Conservation (phyloP, 2,888 invertebrate species). For the Zelleria hepariella region DNA sequence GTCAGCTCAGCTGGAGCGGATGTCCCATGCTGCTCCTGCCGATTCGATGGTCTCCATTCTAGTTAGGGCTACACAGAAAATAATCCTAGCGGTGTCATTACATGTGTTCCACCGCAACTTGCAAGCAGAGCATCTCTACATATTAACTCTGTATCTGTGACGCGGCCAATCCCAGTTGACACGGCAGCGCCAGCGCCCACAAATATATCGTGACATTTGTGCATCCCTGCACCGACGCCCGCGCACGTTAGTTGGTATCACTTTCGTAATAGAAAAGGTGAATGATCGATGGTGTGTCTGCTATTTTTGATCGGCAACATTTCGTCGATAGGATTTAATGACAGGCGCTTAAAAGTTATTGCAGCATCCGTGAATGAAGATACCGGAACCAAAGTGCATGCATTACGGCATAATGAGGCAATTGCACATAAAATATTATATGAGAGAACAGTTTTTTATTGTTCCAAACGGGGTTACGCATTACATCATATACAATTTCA, state of each 20-base stretch:
- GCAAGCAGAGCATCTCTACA: not conserved
- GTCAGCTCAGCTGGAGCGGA: no score
- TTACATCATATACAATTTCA: not conserved
- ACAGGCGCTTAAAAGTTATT: not conserved
- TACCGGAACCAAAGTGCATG: not conserved
- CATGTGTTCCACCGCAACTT: no score
- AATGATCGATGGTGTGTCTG: constrained; percentile 40
- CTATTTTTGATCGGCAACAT: not conserved
- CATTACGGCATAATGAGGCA: not conserved
- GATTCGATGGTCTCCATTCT: no score
- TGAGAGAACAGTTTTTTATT: not conserved
- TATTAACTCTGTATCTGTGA: not conserved
- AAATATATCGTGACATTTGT: constrained; percentile 62
- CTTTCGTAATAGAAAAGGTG: constrained; percentile 49
- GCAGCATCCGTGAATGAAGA: not conserved
- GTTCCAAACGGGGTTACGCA: not conserved
- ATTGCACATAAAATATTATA: not conserved
- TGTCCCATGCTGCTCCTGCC: no score
- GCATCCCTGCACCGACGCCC: constrained; percentile 21
- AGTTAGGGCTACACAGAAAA: no score
- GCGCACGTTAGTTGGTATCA: constrained; percentile 18
- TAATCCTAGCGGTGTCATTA: no score
- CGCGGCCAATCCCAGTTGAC: not conserved
- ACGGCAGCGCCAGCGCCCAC: constrained; percentile 19
- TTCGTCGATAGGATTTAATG: not conserved